Base-by-base conservation (phyloP, 2,113 vertebrate genomes). In the Pseudorasbora parva region DNA sequence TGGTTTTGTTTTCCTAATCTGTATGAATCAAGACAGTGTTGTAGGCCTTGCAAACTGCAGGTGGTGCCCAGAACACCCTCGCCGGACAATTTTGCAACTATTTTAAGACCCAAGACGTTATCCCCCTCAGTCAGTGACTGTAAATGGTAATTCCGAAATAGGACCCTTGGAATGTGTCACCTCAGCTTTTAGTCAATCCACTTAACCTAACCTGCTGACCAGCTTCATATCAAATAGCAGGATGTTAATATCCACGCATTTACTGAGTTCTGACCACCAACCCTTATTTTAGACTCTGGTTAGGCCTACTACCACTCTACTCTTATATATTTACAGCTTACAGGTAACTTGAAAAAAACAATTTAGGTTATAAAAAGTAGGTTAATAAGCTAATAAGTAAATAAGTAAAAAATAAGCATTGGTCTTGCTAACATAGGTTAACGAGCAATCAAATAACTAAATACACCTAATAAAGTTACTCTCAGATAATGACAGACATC, bases 131-230 rank as follows among this genome's bases (percentile, higher is more conserved):
- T 49, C 84, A 77, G 27, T 85, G 79, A 82, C 93, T 94, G 85
- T 92, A 93, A 89, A 93, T 88, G 93, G 93, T 82, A 83, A 86
- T 64, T 89, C 81, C 78, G 93, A 93, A 91, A 95, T 87, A 60
- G 91, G 93, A 93, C 90, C 92, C 92, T n/a, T 56, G 91, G 92
- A 94, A 95, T 94, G 66, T 92, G 92, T 88, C 68, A 71, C 89
- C 86, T 86, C 89, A 92, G 92, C 91, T 91, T 78, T 64, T 81
- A 91, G 92, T 89, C 82, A 43, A 33, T 83, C 33, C 21, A 64
- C 68, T 77, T 78, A 72, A 73, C 56, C 47, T 23, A 88, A 75
- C 88, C 15, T 86, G 78, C 77, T 77, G 86, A 86, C 87, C 87
- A 90, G 82, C 83, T 45, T 62, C 49, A 84, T 76, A 87, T 74